Evolutionary conservation across 2,797 vertebrate species (phyloP).

Genomic region (Macrochelys suwanniensis): DNA sequence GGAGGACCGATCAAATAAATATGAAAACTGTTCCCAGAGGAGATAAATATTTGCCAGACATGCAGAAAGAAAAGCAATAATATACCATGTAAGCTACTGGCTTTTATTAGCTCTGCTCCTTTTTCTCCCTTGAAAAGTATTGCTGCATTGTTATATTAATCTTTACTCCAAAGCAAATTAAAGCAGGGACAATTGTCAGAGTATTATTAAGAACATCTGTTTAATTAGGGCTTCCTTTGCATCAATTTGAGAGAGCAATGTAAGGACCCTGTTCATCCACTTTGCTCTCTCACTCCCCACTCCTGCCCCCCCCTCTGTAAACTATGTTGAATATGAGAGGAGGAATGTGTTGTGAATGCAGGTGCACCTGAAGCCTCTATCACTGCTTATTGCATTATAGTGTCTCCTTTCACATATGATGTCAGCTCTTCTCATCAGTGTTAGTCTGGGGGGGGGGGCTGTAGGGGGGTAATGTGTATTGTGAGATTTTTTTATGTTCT

Average conservation of each 20-base stretch:
- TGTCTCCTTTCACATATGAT: neutral
- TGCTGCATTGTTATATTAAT: conserved; percentile 52
- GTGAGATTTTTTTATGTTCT: neutral
- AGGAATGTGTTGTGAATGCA: neutral
- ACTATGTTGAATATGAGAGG: neutral
- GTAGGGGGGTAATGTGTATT: neutral
- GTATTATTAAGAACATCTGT: conserved; percentile 67
- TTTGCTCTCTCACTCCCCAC: neutral
- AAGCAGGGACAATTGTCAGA: conserved; percentile 65
- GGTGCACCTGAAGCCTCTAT: neutral
- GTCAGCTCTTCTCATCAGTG: neutral
- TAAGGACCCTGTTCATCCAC: conserved; percentile 13
- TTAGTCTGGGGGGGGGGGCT: neutral
- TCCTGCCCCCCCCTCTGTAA: neutral
- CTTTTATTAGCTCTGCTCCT: conserved; percentile 66
- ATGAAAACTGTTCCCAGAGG: conserved; percentile 62
- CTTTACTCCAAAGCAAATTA: conserved; percentile 74
- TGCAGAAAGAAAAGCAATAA: conserved; percentile 73
- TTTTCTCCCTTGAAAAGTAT: conserved; percentile 61
- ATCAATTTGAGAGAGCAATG: neutral
- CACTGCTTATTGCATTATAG: neutral
- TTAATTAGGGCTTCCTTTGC: conserved; percentile 65
- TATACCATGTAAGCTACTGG: conserved; percentile 55
- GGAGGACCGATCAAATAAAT: conserved; percentile 63
- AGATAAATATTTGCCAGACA: conserved; percentile 64